Evolutionary conservation across 2,888 invertebrate species (phyloP), one percentile per base, ranked within the genome.

Genomic region (Lacanobia wlatinum): DNA sequence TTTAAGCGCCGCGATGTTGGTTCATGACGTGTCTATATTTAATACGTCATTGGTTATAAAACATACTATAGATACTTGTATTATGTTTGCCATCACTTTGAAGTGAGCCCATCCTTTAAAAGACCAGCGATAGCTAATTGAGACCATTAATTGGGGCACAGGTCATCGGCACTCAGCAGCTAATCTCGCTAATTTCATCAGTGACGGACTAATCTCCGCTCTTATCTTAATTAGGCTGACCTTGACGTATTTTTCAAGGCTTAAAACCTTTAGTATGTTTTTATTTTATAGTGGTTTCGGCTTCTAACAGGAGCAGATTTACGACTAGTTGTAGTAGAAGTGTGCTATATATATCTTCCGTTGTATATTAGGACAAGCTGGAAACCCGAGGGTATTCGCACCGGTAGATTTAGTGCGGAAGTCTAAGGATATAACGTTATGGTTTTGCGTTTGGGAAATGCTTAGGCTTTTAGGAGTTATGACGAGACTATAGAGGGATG

Each of bases 121-220:
- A 52, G 56, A 64, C 48, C 40, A 63, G 38, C 52, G 43, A 48
- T 70, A 50, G 21, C 69, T 69, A 65, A 73, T 81, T 80, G 71
- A 58, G 50, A 76, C 10, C 56, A 38, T 66, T 48, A 87, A 87
- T 89, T 86, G 86, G 84, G 69, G 58, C 77, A 72, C 73, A 77
- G 88, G 90, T 88, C 89, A 84, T 82, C 81, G 84, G 81, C 85
- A 83, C 83, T 78, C 62, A 65, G 72, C 70, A 65, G 71, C 85
- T 90, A 89, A 91, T 89, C 85, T 79, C 67, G 71, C 82, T 90
- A 89, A 91, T 90, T 90, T 87, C 84, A 80, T 85, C 87, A 86
- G 79, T 79, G 76, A 69, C 78, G 66, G 77, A 73, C 88, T 90
- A 89, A 90, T 88, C 87, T 73, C 28, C 62, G 76, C 79, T 83